phyloP scores from a whole-genome alignment of 2,888 invertebrate species.

The Melanostoma mellinum region DNA sequence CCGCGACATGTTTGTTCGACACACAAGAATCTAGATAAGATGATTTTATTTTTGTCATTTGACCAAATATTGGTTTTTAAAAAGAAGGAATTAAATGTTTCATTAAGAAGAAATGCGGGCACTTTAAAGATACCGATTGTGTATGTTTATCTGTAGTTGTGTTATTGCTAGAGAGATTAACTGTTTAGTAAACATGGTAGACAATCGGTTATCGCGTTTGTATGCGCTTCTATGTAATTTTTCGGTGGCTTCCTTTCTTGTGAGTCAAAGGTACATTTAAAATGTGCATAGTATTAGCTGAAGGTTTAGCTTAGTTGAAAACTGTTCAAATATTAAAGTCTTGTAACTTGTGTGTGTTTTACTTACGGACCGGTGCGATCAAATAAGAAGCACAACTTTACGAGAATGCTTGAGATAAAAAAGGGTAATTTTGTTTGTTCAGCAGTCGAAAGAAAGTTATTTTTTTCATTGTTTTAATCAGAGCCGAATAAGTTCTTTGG shows the following conservation, averaged over 20 bases:
- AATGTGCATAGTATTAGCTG: background rate
- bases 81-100: background rate
- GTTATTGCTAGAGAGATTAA: constrained; percentile 39
- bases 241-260: constrained; percentile 47
- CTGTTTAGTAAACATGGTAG: constrained; percentile 54
- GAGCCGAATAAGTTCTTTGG: too few relatives aligned
- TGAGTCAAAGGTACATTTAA: constrained; percentile 12
- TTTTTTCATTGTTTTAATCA: background rate
- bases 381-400: constrained; percentile 40
- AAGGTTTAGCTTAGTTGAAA: background rate
- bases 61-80: constrained; percentile 45
- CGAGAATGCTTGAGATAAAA: constrained; percentile 4
- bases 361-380: constrained; percentile 18
- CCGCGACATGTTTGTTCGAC: constrained; percentile 54
- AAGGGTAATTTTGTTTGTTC: constrained; percentile 31
- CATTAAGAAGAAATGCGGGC: background rate
- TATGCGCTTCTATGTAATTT: constrained; percentile 50
- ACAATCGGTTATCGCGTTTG: constrained; percentile 55
- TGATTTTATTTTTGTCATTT: constrained; percentile 9
- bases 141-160: constrained; percentile 43
- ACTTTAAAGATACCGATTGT: constrained; percentile 59
- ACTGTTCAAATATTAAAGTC: constrained; percentile 24
- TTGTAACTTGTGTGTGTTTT: background rate
- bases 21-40: constrained; percentile 55
- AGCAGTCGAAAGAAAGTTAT: constrained; percentile 37